A percentile compares a stretch with the other conserved stretches of the same genome.
These are phyloP conservation scores for Rhabdornis inornatus DNA, from an alignment of 2,113 vertebrate genomes.

Conservation along the genomic window DNA sequence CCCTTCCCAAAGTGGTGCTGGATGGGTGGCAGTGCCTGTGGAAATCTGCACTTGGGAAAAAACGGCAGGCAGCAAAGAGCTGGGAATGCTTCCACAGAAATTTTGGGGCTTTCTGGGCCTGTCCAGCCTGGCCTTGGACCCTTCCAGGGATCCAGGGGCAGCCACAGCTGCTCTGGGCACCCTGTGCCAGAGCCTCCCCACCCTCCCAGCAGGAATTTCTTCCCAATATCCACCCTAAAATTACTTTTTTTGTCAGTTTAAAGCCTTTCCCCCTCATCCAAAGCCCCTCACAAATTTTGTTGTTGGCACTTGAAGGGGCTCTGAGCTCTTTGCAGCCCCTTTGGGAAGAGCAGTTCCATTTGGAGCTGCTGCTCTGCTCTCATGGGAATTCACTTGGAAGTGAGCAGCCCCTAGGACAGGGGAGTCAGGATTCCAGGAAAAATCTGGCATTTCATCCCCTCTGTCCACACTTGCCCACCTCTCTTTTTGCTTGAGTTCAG, in stretches of 20 bases:
- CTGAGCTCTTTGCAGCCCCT: background rate
- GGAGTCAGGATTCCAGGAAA: background rate
- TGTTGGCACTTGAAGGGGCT: background rate
- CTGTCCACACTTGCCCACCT: rapidly evolving
- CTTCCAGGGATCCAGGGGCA: background rate
- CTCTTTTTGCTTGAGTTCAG: no score
- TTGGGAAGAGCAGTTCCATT: background rate
- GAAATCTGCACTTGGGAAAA: background rate
- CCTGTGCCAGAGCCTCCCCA: background rate
- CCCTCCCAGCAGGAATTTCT: background rate
- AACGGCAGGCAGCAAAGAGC: rapidly evolving
- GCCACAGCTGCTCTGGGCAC: background rate
- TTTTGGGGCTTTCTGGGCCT: background rate
- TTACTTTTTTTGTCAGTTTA: background rate
- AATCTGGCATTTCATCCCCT: background rate
- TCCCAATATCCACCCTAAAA: no score
- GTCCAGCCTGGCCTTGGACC: background rate
- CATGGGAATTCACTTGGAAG: rapidly evolving
- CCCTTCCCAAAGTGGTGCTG: rapidly evolving
- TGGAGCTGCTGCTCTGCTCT: background rate
- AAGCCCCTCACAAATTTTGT: background rate
- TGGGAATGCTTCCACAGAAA: background rate
- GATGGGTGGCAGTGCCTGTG: rapidly evolving
- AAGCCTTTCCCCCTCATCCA: background rate
- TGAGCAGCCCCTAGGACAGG: background rate